Base-by-base conservation (phyloP, 2,888 invertebrate genomes). In the Oxystoma pomonae region DNA sequence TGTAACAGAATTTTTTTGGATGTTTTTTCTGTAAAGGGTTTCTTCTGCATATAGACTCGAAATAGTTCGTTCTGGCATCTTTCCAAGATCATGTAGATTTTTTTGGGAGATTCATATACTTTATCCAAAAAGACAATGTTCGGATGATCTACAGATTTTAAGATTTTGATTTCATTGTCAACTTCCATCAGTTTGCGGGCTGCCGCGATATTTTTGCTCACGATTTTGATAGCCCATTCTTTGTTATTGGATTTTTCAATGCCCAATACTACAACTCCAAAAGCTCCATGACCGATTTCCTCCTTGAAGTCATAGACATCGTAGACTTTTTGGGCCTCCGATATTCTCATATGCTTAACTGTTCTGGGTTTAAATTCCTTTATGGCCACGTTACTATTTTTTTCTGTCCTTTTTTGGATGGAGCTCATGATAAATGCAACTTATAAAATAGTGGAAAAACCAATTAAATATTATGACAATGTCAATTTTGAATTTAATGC, bases 41-140 rank as follows among this genome's bases (percentile, higher is more conserved):
- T 77, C 20, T 71, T 70, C 2, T 67, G 64, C 59, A 77, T 75
- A 59, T 80, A 79, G 17, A 78, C 71, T 64, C 80, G 77, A 1
- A 78, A 79, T 63, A 86, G 74, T 67, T 83, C 83, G 18, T 81
- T 82, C 18, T 76, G 74, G 73, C 85, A 85, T 55, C 81, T 73
- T 74, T 85, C 85, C 74, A 85, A 80, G 12, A 86, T 79, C 68
- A 86, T 75, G 73, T 82, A 86, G 73, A 85, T 83, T 71, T 81
- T 82, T 77, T 82, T 81, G 7, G 80, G 71, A 1, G 84, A 83
- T 74, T 85, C 85, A 67, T 81, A 82, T 2, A 85, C 81, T 74
- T 81, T 82, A 66, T 83, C 80, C 55, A 85, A 75, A 65, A 77
- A 75, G 64, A 85, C 83, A 60, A 85, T 84, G 71, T 85, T 83